Conservation (phyloP, 2,888 invertebrate genomes). For the Amblyjoppa proteus region DNA sequence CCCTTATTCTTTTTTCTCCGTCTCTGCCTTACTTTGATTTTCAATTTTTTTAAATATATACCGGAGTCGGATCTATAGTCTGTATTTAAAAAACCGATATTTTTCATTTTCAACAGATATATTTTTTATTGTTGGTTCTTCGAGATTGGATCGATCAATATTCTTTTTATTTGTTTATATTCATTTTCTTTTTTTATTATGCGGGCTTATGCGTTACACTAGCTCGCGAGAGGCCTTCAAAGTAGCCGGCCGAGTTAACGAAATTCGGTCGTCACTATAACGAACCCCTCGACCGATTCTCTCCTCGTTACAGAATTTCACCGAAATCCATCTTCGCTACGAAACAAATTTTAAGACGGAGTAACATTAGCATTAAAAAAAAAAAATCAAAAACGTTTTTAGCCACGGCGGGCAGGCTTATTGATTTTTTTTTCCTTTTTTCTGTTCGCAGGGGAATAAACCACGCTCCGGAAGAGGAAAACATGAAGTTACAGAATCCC, state of each 20-base stretch:
- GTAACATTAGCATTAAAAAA: too few relatives aligned
- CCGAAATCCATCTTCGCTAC: not conserved
- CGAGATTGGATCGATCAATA: too few relatives aligned
- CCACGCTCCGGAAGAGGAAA: constrained; percentile 6
- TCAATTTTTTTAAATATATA: not conserved
- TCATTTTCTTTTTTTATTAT: not conserved
- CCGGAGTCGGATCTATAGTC: too few relatives aligned
- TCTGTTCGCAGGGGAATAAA: constrained; percentile 17
- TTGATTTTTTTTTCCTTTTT: constrained; percentile 11
- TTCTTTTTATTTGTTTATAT: not conserved
- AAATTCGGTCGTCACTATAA: constrained; percentile 24
- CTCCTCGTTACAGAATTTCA: not conserved
- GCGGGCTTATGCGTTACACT: not conserved
- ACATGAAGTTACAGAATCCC: constrained; percentile 41
- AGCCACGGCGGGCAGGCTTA: not conserved
- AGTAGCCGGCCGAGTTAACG: constrained; percentile 33
- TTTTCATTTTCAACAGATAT: too few relatives aligned
- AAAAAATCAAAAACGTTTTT: not conserved
- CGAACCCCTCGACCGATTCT: constrained; percentile 6
- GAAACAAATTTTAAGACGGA: not conserved
- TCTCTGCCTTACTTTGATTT: not conserved
- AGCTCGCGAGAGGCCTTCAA: not conserved
- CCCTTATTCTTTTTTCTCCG: too few relatives aligned
- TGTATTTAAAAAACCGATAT: too few relatives aligned
- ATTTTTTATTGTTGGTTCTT: too few relatives aligned